Evolutionary conservation across 2,888 invertebrate genomes (phyloP).

Genomic region (Loripinus fragilis): DNA sequence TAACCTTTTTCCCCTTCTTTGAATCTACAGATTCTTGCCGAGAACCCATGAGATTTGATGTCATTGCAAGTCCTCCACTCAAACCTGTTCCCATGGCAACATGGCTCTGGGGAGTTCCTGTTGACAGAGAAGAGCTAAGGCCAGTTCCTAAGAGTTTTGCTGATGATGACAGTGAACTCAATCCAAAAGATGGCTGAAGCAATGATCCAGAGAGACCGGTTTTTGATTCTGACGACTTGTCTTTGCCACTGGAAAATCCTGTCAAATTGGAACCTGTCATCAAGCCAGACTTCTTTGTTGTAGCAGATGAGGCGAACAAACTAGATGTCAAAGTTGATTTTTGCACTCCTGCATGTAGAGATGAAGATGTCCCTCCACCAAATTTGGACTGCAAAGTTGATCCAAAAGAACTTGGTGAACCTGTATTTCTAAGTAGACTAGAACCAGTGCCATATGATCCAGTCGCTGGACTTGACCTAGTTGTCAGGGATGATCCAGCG

Average conservation of each 20-base stretch:
- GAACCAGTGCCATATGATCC: background rate
- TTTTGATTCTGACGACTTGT: background rate
- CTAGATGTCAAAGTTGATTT: constrained; percentile 3
- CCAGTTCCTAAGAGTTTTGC: constrained; percentile 1
- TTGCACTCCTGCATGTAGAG: background rate
- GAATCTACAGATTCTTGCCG: background rate
- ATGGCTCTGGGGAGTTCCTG: background rate
- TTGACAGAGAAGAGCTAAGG: background rate
- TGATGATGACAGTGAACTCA: background rate
- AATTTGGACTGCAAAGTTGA: constrained; percentile 15
- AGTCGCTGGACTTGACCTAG: background rate
- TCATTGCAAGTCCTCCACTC: background rate
- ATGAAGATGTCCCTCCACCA: background rate
- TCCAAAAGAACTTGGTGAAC: background rate
- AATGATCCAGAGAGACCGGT: background rate
- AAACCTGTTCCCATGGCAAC: constrained; percentile 6
- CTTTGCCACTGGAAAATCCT: background rate
- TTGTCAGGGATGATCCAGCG: background rate
- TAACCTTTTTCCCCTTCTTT: background rate
- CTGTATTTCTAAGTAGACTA: background rate
- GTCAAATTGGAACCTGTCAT: constrained; percentile 5
- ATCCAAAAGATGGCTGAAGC: constrained; percentile 12
- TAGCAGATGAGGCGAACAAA: background rate
- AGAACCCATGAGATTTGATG: background rate
- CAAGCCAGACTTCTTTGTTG: constrained; percentile 15